phyloP scores from a whole-genome alignment of 2,888 invertebrate species.

The Lycophotia porphyrea region DNA sequence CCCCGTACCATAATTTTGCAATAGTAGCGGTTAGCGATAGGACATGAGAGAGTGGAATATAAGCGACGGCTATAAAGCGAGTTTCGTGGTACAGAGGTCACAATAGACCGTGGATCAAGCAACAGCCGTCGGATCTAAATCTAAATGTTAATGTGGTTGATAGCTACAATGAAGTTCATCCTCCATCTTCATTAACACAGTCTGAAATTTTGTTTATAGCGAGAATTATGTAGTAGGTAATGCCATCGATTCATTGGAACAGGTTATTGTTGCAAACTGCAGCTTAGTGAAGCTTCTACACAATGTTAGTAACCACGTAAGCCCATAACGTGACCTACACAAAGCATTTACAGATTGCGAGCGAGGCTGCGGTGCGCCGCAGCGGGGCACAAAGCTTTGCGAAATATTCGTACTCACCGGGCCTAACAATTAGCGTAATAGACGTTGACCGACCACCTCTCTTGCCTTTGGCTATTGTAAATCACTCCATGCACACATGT shows the following conservation, averaged over 20 bases:
- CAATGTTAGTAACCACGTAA: slow-evolving; percentile 70
- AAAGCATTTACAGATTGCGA: slow-evolving; percentile 81
- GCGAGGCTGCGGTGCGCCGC: slow-evolving; percentile 76
- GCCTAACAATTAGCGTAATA: slow-evolving; percentile 80
- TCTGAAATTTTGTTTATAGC: slow-evolving; percentile 41
- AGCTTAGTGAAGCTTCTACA: slow-evolving; percentile 67
- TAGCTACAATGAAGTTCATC: slow-evolving; percentile 35
- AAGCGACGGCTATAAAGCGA: slow-evolving; percentile 7
- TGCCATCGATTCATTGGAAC: slow-evolving; percentile 20
- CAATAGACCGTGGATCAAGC: slow-evolving; percentile 66
- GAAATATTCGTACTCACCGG: slow-evolving; percentile 71
- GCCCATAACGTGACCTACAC: slow-evolving; percentile 77
- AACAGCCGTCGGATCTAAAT: slow-evolving; percentile 65
- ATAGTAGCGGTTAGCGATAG: slow-evolving; percentile 20
- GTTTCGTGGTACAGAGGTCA: slow-evolving; percentile 47
- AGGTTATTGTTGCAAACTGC: slow-evolving; percentile 56
- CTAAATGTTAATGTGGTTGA: slow-evolving; percentile 68
- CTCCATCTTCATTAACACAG: slow-evolving; percentile 35
- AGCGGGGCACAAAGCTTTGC: slow-evolving; percentile 76
- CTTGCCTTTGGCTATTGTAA: slow-evolving; percentile 62
- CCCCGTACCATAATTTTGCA: slow-evolving; percentile 35
- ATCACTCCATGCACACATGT: slow-evolving; percentile 59
- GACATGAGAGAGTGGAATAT: slow-evolving; percentile 4
- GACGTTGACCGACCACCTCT: slow-evolving; percentile 72
- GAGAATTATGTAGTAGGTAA: slow-evolving; percentile 18